Percentiles rank a stretch among this genome's conserved stretches.
phyloP scores from a whole-genome alignment of 2,113 vertebrate species.

The Lagenorhynchus albirostris region DNA sequence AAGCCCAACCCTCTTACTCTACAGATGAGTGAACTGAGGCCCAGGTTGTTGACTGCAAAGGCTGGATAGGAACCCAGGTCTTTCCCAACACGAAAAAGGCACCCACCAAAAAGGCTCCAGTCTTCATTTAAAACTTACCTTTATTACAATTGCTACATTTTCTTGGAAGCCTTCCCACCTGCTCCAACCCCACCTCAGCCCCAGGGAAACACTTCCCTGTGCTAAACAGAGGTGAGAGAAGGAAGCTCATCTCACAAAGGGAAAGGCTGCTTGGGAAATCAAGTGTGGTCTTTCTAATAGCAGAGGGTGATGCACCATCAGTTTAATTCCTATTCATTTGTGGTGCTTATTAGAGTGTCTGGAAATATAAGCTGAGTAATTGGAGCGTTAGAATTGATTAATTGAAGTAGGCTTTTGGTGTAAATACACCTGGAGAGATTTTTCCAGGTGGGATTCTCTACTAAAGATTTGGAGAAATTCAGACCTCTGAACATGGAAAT shows the following conservation, averaged over 20 bases:
- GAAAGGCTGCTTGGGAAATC: slow-evolving; percentile 2
- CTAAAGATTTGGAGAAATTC: slow-evolving; percentile 7
- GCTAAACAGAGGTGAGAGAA: not conserved
- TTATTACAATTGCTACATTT: not conserved
- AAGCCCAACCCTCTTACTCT: not conserved
- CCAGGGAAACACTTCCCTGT: not conserved
- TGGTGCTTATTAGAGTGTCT: slow-evolving; percentile 71
- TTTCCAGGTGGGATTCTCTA: slow-evolving; percentile 62
- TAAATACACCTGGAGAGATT: slow-evolving; percentile 77
- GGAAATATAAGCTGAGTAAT: slow-evolving; percentile 76
- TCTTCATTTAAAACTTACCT: not conserved
- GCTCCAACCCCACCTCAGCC: not conserved
- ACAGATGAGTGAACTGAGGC: not conserved
- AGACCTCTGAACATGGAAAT: not conserved
- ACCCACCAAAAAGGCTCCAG: not conserved
- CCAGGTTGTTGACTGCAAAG: not conserved
- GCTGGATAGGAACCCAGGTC: not conserved
- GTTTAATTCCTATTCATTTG: slow-evolving; percentile 69
- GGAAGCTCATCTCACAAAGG: not conserved
- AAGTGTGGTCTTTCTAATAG: slow-evolving; percentile 27
- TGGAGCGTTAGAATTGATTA: slow-evolving; percentile 76
- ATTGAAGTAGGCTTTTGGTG: slow-evolving; percentile 76
- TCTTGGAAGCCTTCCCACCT: not conserved
- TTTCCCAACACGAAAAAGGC: not conserved
- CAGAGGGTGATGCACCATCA: slow-evolving; percentile 1